These are phyloP conservation scores for Seriola dumerili DNA, from an alignment of 2,113 vertebrate genomes.

Conservation along the genomic window DNA sequence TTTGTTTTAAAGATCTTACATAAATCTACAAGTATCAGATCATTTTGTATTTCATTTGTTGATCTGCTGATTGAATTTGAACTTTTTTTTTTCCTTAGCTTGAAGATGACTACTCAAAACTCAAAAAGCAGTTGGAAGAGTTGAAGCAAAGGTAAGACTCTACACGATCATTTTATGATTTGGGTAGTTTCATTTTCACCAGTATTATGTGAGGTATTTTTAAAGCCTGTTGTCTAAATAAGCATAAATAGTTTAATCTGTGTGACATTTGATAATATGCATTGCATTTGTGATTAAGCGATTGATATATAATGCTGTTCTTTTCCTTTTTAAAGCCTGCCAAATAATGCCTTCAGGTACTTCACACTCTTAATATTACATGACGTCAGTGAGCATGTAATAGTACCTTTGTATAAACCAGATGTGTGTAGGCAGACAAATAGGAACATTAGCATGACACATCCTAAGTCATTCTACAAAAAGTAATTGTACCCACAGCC, in stretches of 20 bases:
- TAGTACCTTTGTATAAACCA: background rate
- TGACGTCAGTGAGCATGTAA: constrained; percentile 27
- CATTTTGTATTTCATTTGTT: background rate
- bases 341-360: constrained; percentile 93
- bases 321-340: constrained; percentile 89
- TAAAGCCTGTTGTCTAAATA: background rate
- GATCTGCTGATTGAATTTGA: background rate
- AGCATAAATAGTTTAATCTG: constrained; percentile 6
- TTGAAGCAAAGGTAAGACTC: constrained; percentile 93
- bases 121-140: constrained; percentile 93
- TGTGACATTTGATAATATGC: constrained; percentile 67
- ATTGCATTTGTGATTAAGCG: constrained; percentile 75
- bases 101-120: constrained; percentile 91
- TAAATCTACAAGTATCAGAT: background rate
- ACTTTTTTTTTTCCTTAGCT: constrained; percentile 79
- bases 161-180: background rate
- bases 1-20: background rate
- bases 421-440: background rate
- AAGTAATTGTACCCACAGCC: background rate
- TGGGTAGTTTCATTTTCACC: background rate
- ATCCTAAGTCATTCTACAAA: background rate
- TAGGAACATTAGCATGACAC: no score
- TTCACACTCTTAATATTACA: constrained; percentile 77
- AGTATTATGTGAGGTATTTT: background rate
- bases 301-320: constrained; percentile 83